Evolutionary conservation across 2,888 invertebrate species (phyloP), one percentile per base, ranked within the genome.

Genomic region (Polydrusus cervinus): DNA sequence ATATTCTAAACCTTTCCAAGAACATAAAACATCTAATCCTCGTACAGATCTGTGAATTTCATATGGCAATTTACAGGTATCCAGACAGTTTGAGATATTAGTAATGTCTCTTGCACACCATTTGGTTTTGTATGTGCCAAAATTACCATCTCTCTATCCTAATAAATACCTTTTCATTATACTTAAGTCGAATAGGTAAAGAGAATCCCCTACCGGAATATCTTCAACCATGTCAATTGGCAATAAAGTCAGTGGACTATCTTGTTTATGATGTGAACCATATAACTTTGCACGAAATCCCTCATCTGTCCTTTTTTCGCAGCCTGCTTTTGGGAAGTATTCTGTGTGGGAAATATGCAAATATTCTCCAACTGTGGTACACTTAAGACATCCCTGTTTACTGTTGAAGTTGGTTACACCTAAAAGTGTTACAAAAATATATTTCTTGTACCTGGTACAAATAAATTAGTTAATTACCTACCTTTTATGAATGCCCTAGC

Each of bases 181-280:
- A 65, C 79, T 79, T 25, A 79, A 69, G 66, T 80, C 76, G 6
- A 79, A 40, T 51, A 79, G 30, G 75, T 80, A 78, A 18, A 80
- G 45, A 2, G 64, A 71, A 61, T 79, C 79, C 14, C 72, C 76
- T 30, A 79, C 67, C 7, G 74, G 69, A 69, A 80, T 79, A 67
- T 77, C 74, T 43, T 72, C 49, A 25, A 72, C 34, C 71, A 77
- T 77, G 71, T 77, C 72, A 14, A 77, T 75, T n/a, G 60, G 68
- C 34, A 77, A 49, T 14, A 67, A 11, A 8, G 16, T 14, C 53
- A 65, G 43, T 43, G 77, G 77, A 55, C 71, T 66, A 40, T 75
- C 75, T n/a, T 51, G 43, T 34, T 75, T 77, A 69, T 77, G 77
- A 64, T 77, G 77, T 9, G 51, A 14, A n/a, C 57, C 71, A 64